Conservation (phyloP, 1,140 invertebrate species). For the Capitella teleta region DNA sequence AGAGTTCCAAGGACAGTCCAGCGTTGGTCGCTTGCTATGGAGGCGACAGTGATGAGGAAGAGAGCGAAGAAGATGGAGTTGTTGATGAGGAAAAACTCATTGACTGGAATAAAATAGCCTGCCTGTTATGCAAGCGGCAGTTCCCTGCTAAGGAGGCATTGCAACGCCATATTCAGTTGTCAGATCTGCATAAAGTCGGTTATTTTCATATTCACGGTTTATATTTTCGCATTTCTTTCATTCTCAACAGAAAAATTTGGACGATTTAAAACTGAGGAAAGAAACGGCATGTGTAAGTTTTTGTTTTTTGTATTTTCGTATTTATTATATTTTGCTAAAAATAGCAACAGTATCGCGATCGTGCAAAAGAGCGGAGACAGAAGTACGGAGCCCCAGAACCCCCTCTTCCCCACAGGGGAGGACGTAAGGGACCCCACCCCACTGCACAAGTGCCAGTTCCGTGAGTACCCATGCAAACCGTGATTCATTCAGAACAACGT, state of each 20-base stretch:
- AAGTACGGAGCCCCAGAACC: constrained; percentile 85
- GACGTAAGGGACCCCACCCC: constrained; percentile 5
- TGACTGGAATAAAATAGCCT: constrained; percentile 83
- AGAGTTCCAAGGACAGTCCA: no score
- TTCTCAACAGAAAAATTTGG: no score
- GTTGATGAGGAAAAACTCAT: constrained; percentile 51
- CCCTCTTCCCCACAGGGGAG: constrained; percentile 41
- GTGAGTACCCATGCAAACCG: neutral
- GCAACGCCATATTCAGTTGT: constrained; percentile 81
- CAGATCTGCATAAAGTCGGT: constrained; percentile 75
- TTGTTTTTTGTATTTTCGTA: no score
- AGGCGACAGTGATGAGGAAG: constrained; percentile 46
- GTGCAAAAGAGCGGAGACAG: constrained; percentile 85
- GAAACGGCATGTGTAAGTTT: no score
- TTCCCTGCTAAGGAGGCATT: constrained; percentile 82
- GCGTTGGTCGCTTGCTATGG: constrained; percentile 66
- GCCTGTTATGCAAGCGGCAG: constrained; percentile 87
- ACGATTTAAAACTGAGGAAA: no score
- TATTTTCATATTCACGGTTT: no score
- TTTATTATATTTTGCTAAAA: neutral
- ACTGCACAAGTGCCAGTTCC: neutral
- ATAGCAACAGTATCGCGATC: constrained; percentile 61
- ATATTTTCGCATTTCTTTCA: no score
- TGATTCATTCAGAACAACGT: neutral
- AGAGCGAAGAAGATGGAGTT: constrained; percentile 4